Percentiles rank a stretch among this genome's conserved stretches.
Conservation (phyloP, 2,888 invertebrate species). For the Rhagophthalmus giganteus region DNA sequence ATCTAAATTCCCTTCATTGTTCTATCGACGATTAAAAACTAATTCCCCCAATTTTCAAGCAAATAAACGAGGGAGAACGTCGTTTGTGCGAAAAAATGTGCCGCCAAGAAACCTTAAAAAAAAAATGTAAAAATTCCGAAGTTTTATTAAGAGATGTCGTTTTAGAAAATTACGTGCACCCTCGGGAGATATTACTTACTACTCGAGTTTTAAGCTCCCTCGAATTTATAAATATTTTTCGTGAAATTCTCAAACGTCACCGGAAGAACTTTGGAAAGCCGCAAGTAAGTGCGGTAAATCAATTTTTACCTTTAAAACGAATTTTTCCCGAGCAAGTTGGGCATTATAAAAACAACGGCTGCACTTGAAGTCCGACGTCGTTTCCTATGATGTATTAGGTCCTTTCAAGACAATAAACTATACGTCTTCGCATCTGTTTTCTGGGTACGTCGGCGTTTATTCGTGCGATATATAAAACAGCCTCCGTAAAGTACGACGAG, state of each 20-base stretch:
- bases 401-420: neutral
- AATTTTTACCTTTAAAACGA: neutral
- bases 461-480: no score
- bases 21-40: neutral
- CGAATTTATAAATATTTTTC: slow-evolving; percentile 23
- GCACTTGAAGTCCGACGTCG: no score
- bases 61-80: neutral
- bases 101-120: neutral
- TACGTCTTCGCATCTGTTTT: no score
- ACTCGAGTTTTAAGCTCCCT: slow-evolving; percentile 10
- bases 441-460: no score
- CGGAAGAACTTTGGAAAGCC: slow-evolving; percentile 16
- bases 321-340: slow-evolving; percentile 9
- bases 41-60: no score
- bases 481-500: neutral
- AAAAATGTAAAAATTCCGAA: neutral
- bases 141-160: slow-evolving; percentile 14
- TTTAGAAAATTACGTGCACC: slow-evolving; percentile 17
- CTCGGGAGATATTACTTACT: slow-evolving; percentile 16
- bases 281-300: no score
- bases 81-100: neutral
- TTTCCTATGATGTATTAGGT: no score
- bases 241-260: slow-evolving; percentile 18
- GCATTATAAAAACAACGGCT: no score
- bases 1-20: no score